Base-by-base conservation (phyloP, 2,888 invertebrate genomes). In the Drosophila limbata region DNA sequence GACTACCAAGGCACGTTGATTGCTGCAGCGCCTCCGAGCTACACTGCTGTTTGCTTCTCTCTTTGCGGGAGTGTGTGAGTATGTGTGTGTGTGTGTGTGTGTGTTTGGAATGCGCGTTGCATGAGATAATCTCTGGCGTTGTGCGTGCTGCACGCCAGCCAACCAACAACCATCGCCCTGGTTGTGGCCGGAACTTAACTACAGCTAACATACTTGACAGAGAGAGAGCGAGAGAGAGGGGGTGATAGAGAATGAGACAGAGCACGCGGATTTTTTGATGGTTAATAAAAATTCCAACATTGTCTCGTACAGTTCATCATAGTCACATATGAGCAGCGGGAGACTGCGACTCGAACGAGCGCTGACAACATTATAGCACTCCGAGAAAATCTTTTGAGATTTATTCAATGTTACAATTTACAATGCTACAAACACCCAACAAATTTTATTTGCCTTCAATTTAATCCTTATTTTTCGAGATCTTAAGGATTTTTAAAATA, bases 211-310 rank as follows among this genome's bases (percentile, higher is more conserved):
- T 25, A 37, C 63, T 68, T 57, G 68, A 25, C 25, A 25, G 25
- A 25, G 25, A 13, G 35, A 35, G 35, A 42, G 53, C 28, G 31
- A 42, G 15, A 15, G 9, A 19, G 17, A 39, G 44, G 9, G 39
- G 6, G 19, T 10, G 9, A 17, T 2, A 13, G 19, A 15, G n/a
- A 33, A 3, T 1, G 51, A 57, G 35, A 60, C 40, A 35, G 51
- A 62, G 61, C 50, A 76, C 71, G 77, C 77, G 82, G 70, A 82
- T 84, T 88, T 88, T 86, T 84, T 88, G 88, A 88, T 82, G 84
- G 90, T 90, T 91, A 89, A 90, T 91, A 91, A 91, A 90, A 90
- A 90, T 90, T 89, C 90, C 90, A 82, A 88, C 89, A 88, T 86
- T 90, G 90, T 90, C 86, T 90, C 73, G 65, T 53, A 59, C 77